phyloP scores from a whole-genome alignment of 2,888 invertebrate species.

The Abscondita cerata region DNA sequence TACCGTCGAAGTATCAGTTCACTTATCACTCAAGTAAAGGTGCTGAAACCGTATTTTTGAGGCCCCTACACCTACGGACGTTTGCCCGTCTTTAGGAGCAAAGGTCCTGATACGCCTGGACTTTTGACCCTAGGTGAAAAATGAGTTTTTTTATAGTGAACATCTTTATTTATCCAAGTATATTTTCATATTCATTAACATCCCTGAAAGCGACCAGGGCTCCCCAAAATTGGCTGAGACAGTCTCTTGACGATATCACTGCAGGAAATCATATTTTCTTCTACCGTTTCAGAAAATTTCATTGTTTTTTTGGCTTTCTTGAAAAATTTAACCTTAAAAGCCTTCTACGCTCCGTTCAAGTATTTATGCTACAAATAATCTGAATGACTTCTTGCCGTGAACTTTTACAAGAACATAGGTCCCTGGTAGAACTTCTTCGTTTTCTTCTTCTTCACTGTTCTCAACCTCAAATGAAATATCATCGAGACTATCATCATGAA shows the following conservation, averaged over 20 bases:
- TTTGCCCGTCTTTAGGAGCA: too few species aligned
- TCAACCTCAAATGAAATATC: too few species aligned
- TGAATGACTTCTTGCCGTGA: too few species aligned
- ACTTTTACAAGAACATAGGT: too few species aligned
- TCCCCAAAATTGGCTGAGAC: neutral
- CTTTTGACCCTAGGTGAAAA: neutral
- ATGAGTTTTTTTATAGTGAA: neutral
- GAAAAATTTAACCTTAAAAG: neutral
- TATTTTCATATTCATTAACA: neutral
- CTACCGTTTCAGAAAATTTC: too few species aligned
- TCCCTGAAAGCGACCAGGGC: neutral
- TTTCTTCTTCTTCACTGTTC: too few species aligned
- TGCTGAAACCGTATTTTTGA: neutral
- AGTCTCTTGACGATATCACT: neutral
- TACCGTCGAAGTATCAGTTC: too few species aligned
- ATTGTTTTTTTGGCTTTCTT: neutral
- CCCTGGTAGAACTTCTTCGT: neutral
- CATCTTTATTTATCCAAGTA: too few species aligned
- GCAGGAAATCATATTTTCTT: neutral
- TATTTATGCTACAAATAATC: too few species aligned
- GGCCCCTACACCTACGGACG: neutral
- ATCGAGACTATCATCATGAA: too few species aligned
- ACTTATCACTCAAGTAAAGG: too few species aligned
- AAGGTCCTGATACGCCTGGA: too few species aligned
- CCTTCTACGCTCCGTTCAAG: neutral